Base-by-base conservation (phyloP, 2,113 vertebrate species). In the Athene cunicularia region DNA sequence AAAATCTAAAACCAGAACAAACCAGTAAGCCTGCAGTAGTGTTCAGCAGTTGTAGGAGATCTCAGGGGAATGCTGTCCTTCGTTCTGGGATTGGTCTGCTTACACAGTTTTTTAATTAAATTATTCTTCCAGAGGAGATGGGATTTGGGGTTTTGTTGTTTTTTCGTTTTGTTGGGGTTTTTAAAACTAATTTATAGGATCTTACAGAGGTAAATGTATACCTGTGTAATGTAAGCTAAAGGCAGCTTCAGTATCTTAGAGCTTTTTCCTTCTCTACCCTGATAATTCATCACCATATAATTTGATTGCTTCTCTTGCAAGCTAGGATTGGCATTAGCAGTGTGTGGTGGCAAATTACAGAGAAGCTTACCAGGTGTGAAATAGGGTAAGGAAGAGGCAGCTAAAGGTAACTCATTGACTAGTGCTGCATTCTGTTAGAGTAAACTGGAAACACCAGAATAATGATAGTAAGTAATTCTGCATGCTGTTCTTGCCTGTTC, bases 311-410 rank as follows among this genome's bases (percentile, higher is more conserved):
- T 85, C 63, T 60, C 79, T 86, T 77, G 53, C 74, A 81, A 95
- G 82, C 70, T 64, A 76, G 45, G 73, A 64, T 63, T 70, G 79
- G 30, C 73, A 72, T 90, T 88, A 87, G 49, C 86, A 64, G 56
- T 95, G 59, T 93, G 79, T 49, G 70, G 77, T 93, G 76, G 52
- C 62, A 72, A 53, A 81, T 80, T 88, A 73, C 88, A 86, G 91
- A 91, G 86, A 91, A 93, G 58, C 67, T 93, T 82, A 75, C 45
- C 47, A 85, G 30, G 62, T 95, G 67, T 96, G 93, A 88, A 90
- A 88, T 82, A 93, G 91, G 75, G 82, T 90, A 88, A 80, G 85
- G 70, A 85, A 84, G 63, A 93, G 67, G 24, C 80, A 83, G 41
- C 59, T 93, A 76, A 90, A 92, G 83, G 86, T 95, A 95, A 74